A percentile compares a stretch with the other conserved stretches of the same genome.
phyloP scores from a whole-genome alignment of 2,797 vertebrate species.

The Gallirallus australis region DNA sequence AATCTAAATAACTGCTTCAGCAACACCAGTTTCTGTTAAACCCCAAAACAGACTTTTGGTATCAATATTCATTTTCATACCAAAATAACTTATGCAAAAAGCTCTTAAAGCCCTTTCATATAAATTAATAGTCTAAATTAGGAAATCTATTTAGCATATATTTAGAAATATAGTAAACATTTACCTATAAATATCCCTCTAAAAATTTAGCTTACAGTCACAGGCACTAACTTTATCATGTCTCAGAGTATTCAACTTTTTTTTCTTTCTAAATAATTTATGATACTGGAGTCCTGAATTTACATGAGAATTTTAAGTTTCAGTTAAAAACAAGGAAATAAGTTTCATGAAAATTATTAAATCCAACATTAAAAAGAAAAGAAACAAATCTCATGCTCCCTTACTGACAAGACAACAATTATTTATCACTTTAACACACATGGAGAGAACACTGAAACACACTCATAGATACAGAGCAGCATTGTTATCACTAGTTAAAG shows the following conservation, averaged over 20 bases:
- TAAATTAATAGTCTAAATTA: not conserved
- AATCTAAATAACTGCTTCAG: not conserved
- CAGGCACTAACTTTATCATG: not conserved
- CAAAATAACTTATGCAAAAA: not conserved
- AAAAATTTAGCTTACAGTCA: not conserved
- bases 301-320: not conserved
- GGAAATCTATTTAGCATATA: not conserved
- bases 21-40: not conserved
- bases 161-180: not conserved
- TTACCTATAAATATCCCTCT: not conserved
- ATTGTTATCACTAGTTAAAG: not conserved
- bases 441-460: not conserved
- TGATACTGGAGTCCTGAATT: not conserved
- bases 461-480: not conserved
- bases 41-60: not conserved
- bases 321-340: not conserved
- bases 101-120: not conserved
- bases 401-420: not conserved
- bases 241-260: not conserved
- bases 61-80: not conserved
- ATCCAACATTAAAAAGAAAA: not conserved
- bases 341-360: not conserved
- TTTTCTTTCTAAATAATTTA: not conserved
- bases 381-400: not conserved
- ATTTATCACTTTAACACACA: not conserved